Base-by-base conservation (phyloP, 2,888 invertebrate species). In the Campopleginae sp. region DNA sequence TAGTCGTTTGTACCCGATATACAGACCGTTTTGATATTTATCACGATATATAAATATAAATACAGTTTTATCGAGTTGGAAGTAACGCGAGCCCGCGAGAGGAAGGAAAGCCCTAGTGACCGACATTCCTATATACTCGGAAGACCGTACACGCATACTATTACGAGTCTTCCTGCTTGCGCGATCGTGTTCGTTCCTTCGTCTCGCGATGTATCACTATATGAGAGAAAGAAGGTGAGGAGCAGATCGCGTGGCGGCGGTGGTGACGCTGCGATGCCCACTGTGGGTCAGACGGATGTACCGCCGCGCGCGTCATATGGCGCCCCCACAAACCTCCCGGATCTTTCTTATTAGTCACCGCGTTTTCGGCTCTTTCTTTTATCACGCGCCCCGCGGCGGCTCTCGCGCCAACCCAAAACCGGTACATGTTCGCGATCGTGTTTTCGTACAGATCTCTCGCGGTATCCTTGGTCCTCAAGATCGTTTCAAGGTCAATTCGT, bases 41-140 rank as follows among this genome's bases (percentile, higher is more conserved):
- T 61, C 74, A n/a, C 61, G 33, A 48, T 58, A 61, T 33, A 68
- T 14, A 38, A 31, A 61, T 51, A n/a, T 27, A 58, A 27, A 51
- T 38, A 44, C 51, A 65, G 63, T 51, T 33, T 33, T 42, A 23
- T 38, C 71, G 68, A 71, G 70, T 19, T 27, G 54, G 42, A 27
- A 77, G 58, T 66, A 82, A 58, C 71, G 44, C 75, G 82, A 86
- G 46, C 70, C 27, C 76, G 82, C 85, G 88, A 76, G 88, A 76
- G 85, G 85, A 84, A 88, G 86, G 87, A 88, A 88, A 90, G 92
- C 89, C 91, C 91, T 89, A 90, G 89, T 92, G 92, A 92, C 92
- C 92, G 91, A 91, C 89, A 92, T 92, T 91, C 90, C 88, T 72
- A 38, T 66, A 74, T 72, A 66, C 5, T 66, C 48, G 46, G 33